Conservation (phyloP, 2,888 invertebrate species). For the Drosophila colorata region DNA sequence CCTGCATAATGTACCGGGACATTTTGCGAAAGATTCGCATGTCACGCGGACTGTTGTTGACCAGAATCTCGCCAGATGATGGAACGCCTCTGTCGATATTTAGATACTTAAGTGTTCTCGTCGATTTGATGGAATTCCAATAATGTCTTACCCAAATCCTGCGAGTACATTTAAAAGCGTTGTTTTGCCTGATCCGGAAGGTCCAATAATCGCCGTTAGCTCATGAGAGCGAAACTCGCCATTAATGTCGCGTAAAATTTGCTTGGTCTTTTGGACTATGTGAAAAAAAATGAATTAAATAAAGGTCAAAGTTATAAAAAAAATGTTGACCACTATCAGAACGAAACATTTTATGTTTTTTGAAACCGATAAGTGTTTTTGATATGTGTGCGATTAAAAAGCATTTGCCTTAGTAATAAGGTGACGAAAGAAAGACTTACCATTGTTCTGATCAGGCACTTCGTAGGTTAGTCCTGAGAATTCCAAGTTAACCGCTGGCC, state of each 20-base stretch:
- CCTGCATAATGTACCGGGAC: constrained; percentile 98
- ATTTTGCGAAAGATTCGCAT: constrained; percentile 92
- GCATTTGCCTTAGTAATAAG: not conserved
- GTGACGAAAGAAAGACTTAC: constrained; percentile 83
- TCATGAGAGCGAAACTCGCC: constrained; percentile 95
- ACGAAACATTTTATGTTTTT: not conserved
- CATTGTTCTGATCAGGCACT: constrained; percentile 90
- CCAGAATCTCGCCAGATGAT: constrained; percentile 90
- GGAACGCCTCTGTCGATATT: constrained; percentile 87
- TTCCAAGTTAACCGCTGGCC: constrained; percentile 92
- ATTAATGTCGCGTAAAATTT: constrained; percentile 91
- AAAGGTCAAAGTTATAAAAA: not conserved
- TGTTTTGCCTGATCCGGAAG: constrained; percentile 96
- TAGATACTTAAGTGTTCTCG: not conserved
- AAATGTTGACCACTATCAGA: not conserved
- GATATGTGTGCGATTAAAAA: not conserved
- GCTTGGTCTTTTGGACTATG: constrained; percentile 88
- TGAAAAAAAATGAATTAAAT: constrained; percentile 65
- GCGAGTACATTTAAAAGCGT: constrained; percentile 95
- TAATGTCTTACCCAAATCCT: constrained; percentile 92
- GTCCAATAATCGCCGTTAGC: constrained; percentile 96
- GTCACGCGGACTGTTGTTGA: constrained; percentile 92
- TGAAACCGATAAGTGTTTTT: not conserved
- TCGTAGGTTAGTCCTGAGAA: constrained; percentile 93
- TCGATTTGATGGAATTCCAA: not conserved